A percentile compares a stretch with the other conserved stretches of the same genome.
These are phyloP conservation scores for Heliconius cydno DNA, from an alignment of 2,888 invertebrate genomes.

Conservation along the genomic window DNA sequence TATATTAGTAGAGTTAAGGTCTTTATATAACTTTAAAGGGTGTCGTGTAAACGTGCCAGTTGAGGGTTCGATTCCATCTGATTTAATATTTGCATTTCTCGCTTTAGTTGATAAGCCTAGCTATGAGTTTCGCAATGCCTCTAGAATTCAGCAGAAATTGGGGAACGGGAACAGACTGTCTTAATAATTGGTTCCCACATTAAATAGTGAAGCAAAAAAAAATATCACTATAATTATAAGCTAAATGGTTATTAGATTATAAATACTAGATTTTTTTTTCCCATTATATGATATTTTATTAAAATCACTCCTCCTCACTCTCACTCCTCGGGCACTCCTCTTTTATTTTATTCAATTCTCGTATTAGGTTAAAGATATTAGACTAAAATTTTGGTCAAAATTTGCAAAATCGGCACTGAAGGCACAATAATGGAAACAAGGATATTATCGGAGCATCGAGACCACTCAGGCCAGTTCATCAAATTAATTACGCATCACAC, in stretches of 20 bases:
- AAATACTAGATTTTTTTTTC: no score
- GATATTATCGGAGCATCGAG: slow-evolving; percentile 29
- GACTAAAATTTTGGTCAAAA: background rate
- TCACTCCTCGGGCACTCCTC: no score
- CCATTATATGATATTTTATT: no score
- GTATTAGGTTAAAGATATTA: background rate
- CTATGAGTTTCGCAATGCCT: background rate
- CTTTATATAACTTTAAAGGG: background rate
- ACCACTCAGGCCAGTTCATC: slow-evolving; percentile 27
- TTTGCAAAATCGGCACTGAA: slow-evolving; percentile 22
- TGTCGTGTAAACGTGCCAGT: background rate
- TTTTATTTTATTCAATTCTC: background rate
- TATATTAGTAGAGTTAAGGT: no score
- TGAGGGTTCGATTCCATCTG: background rate
- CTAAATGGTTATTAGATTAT: no score
- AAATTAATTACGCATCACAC: slow-evolving; percentile 31
- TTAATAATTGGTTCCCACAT: background rate
- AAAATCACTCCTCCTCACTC: no score
- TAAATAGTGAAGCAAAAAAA: background rate
- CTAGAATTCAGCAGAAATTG: background rate
- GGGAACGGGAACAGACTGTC: background rate
- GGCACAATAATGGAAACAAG: slow-evolving; percentile 26
- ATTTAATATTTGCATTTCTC: background rate
- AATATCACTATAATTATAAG: background rate
- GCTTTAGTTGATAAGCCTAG: background rate